Evolutionary conservation across 2,888 invertebrate species (phyloP), one percentile per base, ranked within the genome.

Genomic region (Thelaira solivaga): DNA sequence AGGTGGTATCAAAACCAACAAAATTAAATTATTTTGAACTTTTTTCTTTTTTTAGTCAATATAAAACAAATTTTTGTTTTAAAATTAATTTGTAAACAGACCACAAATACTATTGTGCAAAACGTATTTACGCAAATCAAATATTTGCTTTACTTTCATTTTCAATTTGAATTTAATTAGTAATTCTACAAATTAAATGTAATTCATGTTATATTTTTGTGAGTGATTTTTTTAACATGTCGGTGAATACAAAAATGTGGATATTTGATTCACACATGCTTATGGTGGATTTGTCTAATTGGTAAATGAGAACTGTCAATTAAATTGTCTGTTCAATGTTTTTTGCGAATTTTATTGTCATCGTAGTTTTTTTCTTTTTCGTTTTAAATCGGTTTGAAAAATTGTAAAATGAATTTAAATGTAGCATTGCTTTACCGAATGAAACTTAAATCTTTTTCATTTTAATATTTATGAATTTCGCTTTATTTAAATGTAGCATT

Each of bases 101-200:
- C 53, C 29, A 31, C 64, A 57, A 34, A 75, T 34, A 34, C 11
- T 2, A n/a, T 34, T 34, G 10, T 34, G n/a, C 2, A n/a, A 34
- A 10, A 34, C 11, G 34, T 34, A 11, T 55, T 34, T 10, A 16
- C 29, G 11, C 26, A 65, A 49, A 51, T 47, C 39, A 57, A 45
- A 24, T 39, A 26, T 67, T 55, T 65, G 18, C 55, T 76, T 71
- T 29, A 71, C 76, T 76, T 71, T 76, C 76, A 71, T 76, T 76
- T 76, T 76, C 29, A n/a, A 67, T 53, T 34, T 61, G 34, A 26
- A 34, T 43, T 67, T 71, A 22, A 7, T 10, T 43, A n/a, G 4
- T 22, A 5, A 39, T 39, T 39, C 1, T 39, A 26, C 26, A 26
- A 26, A 36, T 49, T 31, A n/a, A n/a, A n/a, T 20, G 5, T 57